Conservation (phyloP, 2,888 invertebrate species). For the Glaucopsyche alexis region DNA sequence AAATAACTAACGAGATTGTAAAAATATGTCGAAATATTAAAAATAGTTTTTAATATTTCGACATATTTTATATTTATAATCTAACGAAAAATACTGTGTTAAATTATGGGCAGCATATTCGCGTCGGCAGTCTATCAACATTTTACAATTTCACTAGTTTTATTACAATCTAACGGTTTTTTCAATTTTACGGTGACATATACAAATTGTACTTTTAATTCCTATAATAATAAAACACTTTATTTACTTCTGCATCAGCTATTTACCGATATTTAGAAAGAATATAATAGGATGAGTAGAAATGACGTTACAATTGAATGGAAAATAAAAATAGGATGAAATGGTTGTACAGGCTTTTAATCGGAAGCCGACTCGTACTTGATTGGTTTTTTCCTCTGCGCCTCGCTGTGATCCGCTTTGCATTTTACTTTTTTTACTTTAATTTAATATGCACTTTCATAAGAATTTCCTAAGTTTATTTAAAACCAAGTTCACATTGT, state of each 20-base stretch:
- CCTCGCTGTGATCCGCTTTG: slow-evolving; percentile 60
- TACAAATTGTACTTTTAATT: no score
- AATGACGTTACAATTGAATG: slow-evolving; percentile 25
- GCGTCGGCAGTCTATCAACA: no score
- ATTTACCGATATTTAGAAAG: background rate
- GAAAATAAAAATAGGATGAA: slow-evolving; percentile 36
- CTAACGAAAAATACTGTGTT: no score
- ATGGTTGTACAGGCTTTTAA: slow-evolving; percentile 41
- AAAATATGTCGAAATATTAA: no score
- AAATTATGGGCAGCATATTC: no score
- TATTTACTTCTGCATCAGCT: background rate
- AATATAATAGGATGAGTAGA: slow-evolving; percentile 12
- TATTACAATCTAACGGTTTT: no score
- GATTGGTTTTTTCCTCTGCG: slow-evolving; percentile 53
- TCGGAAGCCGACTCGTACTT: slow-evolving; percentile 44
- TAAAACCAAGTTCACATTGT: slow-evolving; percentile 36
- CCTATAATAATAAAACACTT: background rate
- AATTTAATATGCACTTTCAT: slow-evolving; percentile 68
- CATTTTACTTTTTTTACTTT: slow-evolving; percentile 69
- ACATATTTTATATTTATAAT: no score
- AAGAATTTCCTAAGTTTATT: slow-evolving; percentile 66
- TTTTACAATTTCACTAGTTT: no score
- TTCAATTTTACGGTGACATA: no score
- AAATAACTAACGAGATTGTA: no score
- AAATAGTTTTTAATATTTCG: no score